Conservation (phyloP, 92 coral and sea anemone species). For the Siderastrea radians region DNA sequence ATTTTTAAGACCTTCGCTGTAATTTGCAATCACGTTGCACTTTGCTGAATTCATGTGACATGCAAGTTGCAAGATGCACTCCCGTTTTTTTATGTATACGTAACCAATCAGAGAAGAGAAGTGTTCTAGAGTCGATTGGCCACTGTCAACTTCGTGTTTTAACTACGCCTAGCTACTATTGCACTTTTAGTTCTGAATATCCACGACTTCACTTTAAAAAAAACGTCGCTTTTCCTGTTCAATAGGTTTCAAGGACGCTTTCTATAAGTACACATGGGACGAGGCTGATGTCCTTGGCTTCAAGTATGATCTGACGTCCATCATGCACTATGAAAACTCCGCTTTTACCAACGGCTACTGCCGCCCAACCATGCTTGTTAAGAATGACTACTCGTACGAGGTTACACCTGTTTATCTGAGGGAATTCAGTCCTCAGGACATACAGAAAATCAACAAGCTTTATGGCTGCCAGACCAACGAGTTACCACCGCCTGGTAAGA, state of each 20-base stretch:
- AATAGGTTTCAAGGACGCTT: constrained; percentile 83
- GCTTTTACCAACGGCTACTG: constrained; percentile 86
- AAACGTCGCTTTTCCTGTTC: too few species aligned
- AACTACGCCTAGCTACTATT: too few species aligned
- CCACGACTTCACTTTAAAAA: too few species aligned
- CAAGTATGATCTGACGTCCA: constrained; percentile 86
- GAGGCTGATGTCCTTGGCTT: constrained; percentile 86
- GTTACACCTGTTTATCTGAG: constrained; percentile 76
- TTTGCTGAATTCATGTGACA: neutral
- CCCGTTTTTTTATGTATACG: too few species aligned
- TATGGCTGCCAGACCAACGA: constrained; percentile 70
- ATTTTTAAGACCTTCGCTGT: neutral
- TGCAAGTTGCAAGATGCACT: too few species aligned
- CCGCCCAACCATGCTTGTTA: constrained; percentile 82
- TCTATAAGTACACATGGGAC: constrained; percentile 68
- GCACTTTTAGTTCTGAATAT: too few species aligned
- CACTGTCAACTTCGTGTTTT: too few species aligned
- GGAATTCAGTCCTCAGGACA: constrained; percentile 86
- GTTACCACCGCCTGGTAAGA: constrained; percentile 81
- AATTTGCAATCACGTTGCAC: too few species aligned
- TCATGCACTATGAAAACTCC: constrained; percentile 86
- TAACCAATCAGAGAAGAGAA: too few species aligned
- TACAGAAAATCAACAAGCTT: constrained; percentile 85
- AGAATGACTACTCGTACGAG: constrained; percentile 75
- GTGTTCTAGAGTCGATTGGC: too few species aligned